Conservation (phyloP, 1,140 invertebrate genomes). For the Apis florea region DNA sequence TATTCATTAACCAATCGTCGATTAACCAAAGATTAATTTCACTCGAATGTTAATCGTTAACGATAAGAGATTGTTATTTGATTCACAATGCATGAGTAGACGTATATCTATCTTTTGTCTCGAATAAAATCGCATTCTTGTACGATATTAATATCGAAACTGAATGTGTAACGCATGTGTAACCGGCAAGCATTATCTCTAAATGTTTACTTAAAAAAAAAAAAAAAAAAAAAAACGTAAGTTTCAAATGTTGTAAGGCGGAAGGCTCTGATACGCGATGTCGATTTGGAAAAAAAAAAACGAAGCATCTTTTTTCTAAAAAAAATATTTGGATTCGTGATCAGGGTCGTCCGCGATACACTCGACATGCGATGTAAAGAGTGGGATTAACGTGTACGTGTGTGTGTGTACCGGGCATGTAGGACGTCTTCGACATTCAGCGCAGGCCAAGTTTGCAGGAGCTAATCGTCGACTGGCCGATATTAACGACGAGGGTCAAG, state of each 20-base stretch:
- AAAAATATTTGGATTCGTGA: not conserved
- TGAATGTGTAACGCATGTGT: slow-evolving; percentile 20
- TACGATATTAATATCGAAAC: slow-evolving; percentile 23
- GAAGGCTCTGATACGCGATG: slow-evolving; percentile 9
- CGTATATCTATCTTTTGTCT: not conserved
- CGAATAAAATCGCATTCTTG: not conserved
- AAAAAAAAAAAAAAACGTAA: too few relatives aligned
- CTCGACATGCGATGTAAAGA: slow-evolving; percentile 49
- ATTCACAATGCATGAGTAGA: slow-evolving; percentile 40
- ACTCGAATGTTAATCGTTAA: not conserved
- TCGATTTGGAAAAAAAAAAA: too few relatives aligned
- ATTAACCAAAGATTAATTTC: slow-evolving; percentile 33
- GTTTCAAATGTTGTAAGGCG: slow-evolving; percentile 4
- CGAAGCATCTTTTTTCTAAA: not conserved
- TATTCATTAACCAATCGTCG: slow-evolving; percentile 24
- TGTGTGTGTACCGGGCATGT: slow-evolving; percentile 75
- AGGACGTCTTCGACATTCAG: slow-evolving; percentile 85
- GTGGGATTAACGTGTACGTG: slow-evolving; percentile 65
- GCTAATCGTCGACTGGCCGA: slow-evolving; percentile 84
- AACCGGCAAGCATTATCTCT: slow-evolving; percentile 66
- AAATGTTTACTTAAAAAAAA: slow-evolving; percentile 56
- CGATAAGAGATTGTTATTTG: not conserved
- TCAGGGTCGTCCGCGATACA: slow-evolving; percentile 27
- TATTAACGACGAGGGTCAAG: slow-evolving; percentile 82
- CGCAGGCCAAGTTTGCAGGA: slow-evolving; percentile 84